phyloP scores from a whole-genome alignment of 2,888 invertebrate species.

The Athetis lepigone region DNA sequence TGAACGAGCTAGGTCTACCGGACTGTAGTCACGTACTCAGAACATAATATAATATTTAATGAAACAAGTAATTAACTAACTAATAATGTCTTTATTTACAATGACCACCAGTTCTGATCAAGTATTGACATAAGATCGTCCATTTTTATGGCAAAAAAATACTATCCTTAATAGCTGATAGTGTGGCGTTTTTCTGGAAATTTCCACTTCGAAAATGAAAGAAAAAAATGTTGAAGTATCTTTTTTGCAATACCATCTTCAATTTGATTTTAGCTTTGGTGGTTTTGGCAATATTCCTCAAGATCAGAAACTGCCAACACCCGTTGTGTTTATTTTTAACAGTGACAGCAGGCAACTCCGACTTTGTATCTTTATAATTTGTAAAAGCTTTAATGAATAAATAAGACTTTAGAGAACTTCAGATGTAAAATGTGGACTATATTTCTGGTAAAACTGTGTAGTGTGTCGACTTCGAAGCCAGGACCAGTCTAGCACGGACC shows the following conservation, averaged over 20 bases:
- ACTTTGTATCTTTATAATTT: neutral
- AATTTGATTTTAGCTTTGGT: neutral
- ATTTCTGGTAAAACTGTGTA: too few relatives aligned
- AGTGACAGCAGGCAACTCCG: neutral
- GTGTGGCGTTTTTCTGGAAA: neutral
- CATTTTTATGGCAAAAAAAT: conserved; percentile 11
- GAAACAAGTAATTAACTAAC: conserved; percentile 23
- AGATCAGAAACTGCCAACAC: neutral
- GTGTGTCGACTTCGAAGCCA: too few relatives aligned
- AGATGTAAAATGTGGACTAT: too few relatives aligned
- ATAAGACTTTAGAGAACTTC: too few relatives aligned
- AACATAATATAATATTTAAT: conserved; percentile 13
- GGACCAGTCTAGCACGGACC: too few relatives aligned
- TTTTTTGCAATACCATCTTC: neutral
- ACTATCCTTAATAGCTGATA: neutral
- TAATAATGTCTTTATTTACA: conserved; percentile 11
- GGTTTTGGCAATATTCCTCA: neutral
- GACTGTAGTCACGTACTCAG: conserved; percentile 43
- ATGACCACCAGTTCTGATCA: conserved; percentile 13
- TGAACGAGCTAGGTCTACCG: neutral
- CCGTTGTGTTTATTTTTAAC: neutral
- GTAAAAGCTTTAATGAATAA: too few relatives aligned
- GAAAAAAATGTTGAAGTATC: neutral
- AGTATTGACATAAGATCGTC: conserved; percentile 7
- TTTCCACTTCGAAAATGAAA: neutral